Evolutionary conservation across 2,113 vertebrate species (phyloP).

Genomic region (Catagonus wagneri): DNA sequence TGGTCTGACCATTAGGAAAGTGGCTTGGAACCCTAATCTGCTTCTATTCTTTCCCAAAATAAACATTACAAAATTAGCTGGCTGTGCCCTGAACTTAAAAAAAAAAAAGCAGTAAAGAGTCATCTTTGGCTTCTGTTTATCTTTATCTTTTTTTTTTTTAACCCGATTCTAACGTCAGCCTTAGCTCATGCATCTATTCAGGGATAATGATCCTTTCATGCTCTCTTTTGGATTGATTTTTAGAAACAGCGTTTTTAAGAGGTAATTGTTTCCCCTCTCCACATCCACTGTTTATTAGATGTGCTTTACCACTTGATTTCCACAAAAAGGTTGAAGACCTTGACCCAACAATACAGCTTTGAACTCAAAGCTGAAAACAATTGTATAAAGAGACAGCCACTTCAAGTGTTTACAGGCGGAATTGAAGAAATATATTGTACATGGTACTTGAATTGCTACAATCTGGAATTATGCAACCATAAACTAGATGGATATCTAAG

Average conservation of each 20-base stretch:
- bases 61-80: conserved; percentile 66
- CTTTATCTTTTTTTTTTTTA: conserved; percentile 13
- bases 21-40: conserved; percentile 66
- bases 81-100: conserved; percentile 68
- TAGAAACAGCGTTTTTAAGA: conserved; percentile 61
- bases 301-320: conserved; percentile 51
- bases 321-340: conserved; percentile 65
- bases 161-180: conserved; percentile 60
- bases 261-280: conserved; percentile 66
- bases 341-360: not conserved
- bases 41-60: conserved; percentile 70
- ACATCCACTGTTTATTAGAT: conserved; percentile 54
- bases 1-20: conserved; percentile 63
- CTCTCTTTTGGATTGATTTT: conserved; percentile 64
- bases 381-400: not conserved
- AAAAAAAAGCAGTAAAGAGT: conserved; percentile 73
- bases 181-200: conserved; percentile 74
- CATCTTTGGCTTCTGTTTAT: conserved; percentile 75
- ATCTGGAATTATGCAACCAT: conserved; percentile 9
- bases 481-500: conserved; percentile 1
- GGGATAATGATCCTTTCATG: conserved; percentile 70
- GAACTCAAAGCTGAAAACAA: conserved; percentile 4
- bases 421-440: not conserved
- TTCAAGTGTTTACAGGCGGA: not conserved
- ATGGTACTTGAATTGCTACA: not conserved